Base-by-base conservation (phyloP, 2,797 vertebrate genomes). In the Thalassophryne amazonica region DNA sequence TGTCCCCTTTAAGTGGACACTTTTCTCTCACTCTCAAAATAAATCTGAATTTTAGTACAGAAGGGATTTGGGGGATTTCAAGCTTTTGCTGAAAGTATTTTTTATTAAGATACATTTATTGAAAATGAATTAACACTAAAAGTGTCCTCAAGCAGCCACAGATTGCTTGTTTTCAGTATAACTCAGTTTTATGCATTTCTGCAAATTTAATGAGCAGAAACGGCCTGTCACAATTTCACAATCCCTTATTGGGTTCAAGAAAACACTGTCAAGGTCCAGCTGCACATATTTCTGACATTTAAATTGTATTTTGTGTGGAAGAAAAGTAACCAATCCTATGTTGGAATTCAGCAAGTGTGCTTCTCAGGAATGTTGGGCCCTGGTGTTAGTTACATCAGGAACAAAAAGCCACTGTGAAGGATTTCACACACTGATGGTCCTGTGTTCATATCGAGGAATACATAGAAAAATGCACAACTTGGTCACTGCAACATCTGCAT, bases 321-420 rank as follows among this genome's bases (percentile, higher is more conserved):
- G 45, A 59, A 52, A 43, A 46, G 28, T 53, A 42, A 5, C 32
- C 33, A 33, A 25, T 64, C 50, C 52, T 22, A 9, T 4, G 58
- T 67, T 52, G 36, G 39, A 54, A 39, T 50, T 48, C 7, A 0
- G 34, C 41, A 25, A n/a, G 50, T 60, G 61, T 50, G 61, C 59
- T 69, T 80, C 56, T 63, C 25, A 73, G 75, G 73, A 78, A 80
- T 83, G 77, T 60, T 40, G 53, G 33, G 21, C 38, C 6, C 22
- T 33, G 48, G 70, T 69, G 47, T 78, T 37, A 8, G 55, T 83
- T 82, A 58, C 73, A 68, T 76, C 46, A 62, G 39, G 53, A 57
- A 63, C 83, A 78, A 81, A 84, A 65, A 46, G 9, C 55, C 59
- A 69, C 67, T 84, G 67, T 83, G 58, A 41, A 38, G 42, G 63